Evolutionary conservation across 1,140 invertebrate species (phyloP).

Genomic region (Zaprionus inermis): DNA sequence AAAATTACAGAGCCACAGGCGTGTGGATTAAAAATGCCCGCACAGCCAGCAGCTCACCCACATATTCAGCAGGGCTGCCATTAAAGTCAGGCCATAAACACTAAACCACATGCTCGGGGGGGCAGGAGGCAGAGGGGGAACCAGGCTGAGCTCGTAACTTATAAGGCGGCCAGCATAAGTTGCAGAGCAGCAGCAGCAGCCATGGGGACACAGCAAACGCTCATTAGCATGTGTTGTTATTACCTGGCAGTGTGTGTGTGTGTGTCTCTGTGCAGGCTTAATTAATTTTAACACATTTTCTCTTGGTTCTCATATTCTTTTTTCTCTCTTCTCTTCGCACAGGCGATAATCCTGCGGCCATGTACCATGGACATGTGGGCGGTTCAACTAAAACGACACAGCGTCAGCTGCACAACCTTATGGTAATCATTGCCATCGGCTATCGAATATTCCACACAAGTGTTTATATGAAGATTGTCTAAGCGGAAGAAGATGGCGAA

Average conservation of each 20-base stretch:
- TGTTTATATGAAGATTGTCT: conserved; percentile 76
- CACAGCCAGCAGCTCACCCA: conserved; percentile 14
- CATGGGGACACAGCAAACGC: conserved; percentile 46
- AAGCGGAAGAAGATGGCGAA: conserved; percentile 12
- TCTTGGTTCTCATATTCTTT: conserved; percentile 26
- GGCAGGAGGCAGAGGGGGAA: neutral
- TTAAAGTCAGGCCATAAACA: conserved; percentile 70
- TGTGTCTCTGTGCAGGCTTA: conserved; percentile 52
- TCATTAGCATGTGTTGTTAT: conserved; percentile 75
- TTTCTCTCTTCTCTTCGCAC: conserved; percentile 42
- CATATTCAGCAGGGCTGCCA: conserved; percentile 53
- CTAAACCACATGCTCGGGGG: conserved; percentile 10
- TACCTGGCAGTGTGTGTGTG: conserved; percentile 30
- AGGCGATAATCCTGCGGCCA: conserved; percentile 87
- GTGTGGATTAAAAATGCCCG: conserved; percentile 76
- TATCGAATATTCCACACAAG: conserved; percentile 80
- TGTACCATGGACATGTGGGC: conserved; percentile 86
- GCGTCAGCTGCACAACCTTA: conserved; percentile 72
- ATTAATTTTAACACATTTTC: conserved; percentile 70
- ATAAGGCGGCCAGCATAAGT: conserved; percentile 59
- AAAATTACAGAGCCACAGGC: conserved; percentile 78
- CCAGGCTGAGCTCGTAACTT: conserved; percentile 65
- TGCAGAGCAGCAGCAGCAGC: conserved; percentile 30
- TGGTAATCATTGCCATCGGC: conserved; percentile 75
- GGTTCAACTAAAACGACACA: conserved; percentile 84